Base-by-base conservation (phyloP, 2,113 vertebrate genomes). In the Oreochromis aureus region DNA sequence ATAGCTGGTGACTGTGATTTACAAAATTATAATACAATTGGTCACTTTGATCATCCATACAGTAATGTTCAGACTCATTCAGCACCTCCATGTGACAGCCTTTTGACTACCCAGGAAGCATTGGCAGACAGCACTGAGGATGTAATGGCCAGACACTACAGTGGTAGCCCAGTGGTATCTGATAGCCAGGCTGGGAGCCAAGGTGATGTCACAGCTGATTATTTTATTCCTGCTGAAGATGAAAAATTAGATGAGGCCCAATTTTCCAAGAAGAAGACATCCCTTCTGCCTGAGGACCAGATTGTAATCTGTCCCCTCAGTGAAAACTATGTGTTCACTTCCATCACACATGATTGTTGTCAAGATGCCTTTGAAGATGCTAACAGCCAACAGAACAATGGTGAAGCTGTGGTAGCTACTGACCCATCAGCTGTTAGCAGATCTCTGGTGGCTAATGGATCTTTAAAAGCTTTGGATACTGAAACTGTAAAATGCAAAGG, bases 1-100 rank as follows among this genome's bases (percentile, higher is more conserved):
- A 48, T 91, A 16, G 7, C 32, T 22, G 16, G 10, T 53, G 89
- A 93, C 3, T 9, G 66, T 16, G 22, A 88, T 58, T 34, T 61
- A 5, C 86, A 91, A 80, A 59, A 71, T 3, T 0, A 4, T 46
- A 73, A 73, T 22, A 13, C 34, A 22, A 5, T 53, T 9, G 11
- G 83, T 32, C 85, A 85, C 41, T 48, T 83, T 32, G 93, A 95
- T 54, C 91, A 94, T 44, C 93, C 69, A 22, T 92, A 95, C 89
- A 91, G 46, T 84, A 46, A 86, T 46, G 32, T 6, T 53, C 46
- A 84, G 81, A 54, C 58, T 24, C 6, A 27, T 39, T 51, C n/a
- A 41, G 58, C 81, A 39, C 4, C 39, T 61, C 12, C 39, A 34
- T 5, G 3, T 34, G 56, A 15, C 4, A 61, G 76, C 41, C 4